Evolutionary conservation across 2,888 invertebrate species (phyloP).

Genomic region (Quadroppia sp.): DNA sequence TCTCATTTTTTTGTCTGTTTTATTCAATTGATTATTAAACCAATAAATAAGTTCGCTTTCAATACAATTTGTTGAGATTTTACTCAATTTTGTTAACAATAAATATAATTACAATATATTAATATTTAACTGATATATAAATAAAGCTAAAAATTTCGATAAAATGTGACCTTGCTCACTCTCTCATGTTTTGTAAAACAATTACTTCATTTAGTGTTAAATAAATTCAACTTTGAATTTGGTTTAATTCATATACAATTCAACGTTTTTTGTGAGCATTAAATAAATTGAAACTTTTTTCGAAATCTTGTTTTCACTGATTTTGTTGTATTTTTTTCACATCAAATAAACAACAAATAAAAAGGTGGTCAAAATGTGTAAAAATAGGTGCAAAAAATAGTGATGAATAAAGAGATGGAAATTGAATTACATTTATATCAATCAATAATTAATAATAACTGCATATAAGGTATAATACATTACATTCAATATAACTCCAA

Average conservation of each 20-base stretch:
- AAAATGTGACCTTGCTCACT: slow-evolving; percentile 2
- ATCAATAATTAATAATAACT: background rate
- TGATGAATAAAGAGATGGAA: background rate
- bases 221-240: slow-evolving; percentile 14
- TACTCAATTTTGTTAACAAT: background rate
- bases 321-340: background rate
- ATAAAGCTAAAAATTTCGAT: background rate
- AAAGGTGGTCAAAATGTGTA: background rate
- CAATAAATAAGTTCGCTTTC: slow-evolving; percentile 8
- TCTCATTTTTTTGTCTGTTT: background rate
- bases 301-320: background rate
- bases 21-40: background rate
- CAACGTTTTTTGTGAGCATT: slow-evolving; percentile 11
- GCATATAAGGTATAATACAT: background rate
- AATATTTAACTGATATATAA: background rate
- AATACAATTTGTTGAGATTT: background rate
- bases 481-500: too few species aligned
- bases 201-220: background rate
- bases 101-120: background rate
- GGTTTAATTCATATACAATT: slow-evolving; percentile 6
- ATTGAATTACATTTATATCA: slow-evolving; percentile 5
- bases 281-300: background rate
- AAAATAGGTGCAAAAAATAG: background rate
- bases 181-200: slow-evolving; percentile 6
- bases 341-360: background rate